phyloP scores from a whole-genome alignment of 2,113 vertebrate species.

The Atherinomorus stipes region DNA sequence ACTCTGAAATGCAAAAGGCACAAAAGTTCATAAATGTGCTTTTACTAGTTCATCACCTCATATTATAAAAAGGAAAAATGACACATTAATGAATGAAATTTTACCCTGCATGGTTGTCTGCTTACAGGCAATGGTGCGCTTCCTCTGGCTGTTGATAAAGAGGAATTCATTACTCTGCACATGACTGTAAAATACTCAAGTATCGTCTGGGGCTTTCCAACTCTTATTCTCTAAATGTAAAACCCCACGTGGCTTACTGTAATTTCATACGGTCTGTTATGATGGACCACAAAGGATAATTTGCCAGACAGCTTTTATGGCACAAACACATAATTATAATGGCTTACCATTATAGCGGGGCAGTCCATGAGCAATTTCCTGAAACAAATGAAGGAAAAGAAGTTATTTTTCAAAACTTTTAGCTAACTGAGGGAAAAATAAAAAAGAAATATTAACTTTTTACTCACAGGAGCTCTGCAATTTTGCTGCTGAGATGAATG shows the following conservation, averaged over 20 bases:
- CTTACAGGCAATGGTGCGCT: not conserved
- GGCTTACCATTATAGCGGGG: conserved; percentile 25
- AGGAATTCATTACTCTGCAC: not conserved
- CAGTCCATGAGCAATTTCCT: not conserved
- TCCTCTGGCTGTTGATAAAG: conserved; percentile 25
- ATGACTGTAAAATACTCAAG: conserved; percentile 3
- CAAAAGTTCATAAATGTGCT: not conserved
- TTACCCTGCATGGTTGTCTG: conserved; percentile 56
- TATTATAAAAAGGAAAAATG: not conserved
- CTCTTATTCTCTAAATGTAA: not conserved
- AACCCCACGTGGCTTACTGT: not conserved
- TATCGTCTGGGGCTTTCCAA: conserved; percentile 3
- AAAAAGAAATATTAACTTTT: not conserved
- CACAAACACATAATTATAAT: not conserved
- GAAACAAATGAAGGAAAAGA: not conserved
- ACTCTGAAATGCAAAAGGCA: conserved; percentile 52
- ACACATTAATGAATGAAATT: not conserved
- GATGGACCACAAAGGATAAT: not conserved
- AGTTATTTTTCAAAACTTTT: not conserved
- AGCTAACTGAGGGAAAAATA: not conserved
- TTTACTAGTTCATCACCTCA: not conserved
- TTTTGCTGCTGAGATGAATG: conserved; percentile 16
- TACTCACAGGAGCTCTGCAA: conserved; percentile 52
- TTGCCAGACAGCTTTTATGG: not conserved
- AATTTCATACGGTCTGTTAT: not conserved